Conservation (phyloP, 2,888 invertebrate species). For the Lomographa bimaculata region DNA sequence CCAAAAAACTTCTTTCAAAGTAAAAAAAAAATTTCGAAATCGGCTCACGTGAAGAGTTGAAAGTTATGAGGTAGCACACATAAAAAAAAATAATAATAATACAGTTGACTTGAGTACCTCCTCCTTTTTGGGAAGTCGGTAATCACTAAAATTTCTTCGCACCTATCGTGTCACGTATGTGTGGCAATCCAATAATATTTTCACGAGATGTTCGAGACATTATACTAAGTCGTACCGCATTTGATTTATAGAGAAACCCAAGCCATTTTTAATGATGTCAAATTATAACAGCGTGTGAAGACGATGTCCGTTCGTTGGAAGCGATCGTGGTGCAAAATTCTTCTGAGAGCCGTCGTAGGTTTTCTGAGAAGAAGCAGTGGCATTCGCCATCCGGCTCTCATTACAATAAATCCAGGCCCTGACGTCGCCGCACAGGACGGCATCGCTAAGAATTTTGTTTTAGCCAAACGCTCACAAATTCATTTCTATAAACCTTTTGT, state of each 20-base stretch:
- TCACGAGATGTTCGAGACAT: conserved; percentile 1
- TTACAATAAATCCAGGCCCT: conserved; percentile 77
- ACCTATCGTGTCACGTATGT: too few species aligned
- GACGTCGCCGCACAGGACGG: conserved; percentile 83
- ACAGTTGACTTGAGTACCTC: too few species aligned
- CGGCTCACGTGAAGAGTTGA: too few species aligned
- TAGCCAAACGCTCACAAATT: conserved; percentile 83
- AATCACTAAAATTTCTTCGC: too few species aligned
- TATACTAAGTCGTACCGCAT: conserved; percentile 4
- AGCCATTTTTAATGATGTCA: conserved; percentile 7
- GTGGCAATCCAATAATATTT: not conserved
- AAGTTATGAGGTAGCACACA: too few species aligned
- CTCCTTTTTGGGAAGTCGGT: too few species aligned
- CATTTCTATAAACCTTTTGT: conserved; percentile 79
- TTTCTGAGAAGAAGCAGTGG: conserved; percentile 72
- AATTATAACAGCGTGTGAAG: conserved; percentile 41
- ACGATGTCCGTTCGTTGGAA: conserved; percentile 41
- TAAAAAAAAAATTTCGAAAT: too few species aligned
- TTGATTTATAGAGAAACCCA: conserved; percentile 3
- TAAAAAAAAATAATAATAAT: too few species aligned
- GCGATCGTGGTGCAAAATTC: conserved; percentile 48
- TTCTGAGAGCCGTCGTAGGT: conserved; percentile 69
- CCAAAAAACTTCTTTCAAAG: too few species aligned
- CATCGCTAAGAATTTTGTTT: conserved; percentile 81
- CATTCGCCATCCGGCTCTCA: conserved; percentile 67